Evolutionary conservation across 2,113 vertebrate species (phyloP), one percentile per base, ranked within the genome.

Genomic region (Cyrtonyx montezumae): DNA sequence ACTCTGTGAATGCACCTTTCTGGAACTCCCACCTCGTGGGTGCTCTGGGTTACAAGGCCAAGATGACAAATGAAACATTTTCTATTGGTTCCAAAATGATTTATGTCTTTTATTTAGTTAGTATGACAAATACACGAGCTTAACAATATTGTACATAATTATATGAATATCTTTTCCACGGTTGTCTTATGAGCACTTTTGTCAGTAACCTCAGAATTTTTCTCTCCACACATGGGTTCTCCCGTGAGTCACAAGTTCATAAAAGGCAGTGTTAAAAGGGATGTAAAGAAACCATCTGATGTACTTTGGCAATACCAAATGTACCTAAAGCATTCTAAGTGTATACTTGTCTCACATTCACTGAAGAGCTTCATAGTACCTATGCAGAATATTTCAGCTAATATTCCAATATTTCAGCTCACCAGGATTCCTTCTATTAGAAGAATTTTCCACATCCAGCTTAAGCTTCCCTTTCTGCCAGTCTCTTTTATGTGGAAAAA

Each of bases 241-340:
- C 71, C 40, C 79, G 85, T 66, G 48, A 90, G 85, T 88, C 90
- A 87, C 22, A 53, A 68, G 61, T 73, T 79, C 48, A 69, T 58
- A 48, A 91, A 66, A 22, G 58, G 55, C 20, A 48, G 42, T 30
- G 42, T 49, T 77, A 63, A 91, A 91, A 91, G 48, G 34, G 79
- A 49, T 32, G 36, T 61, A 61, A 93, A 73, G 55, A 95, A 93
- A 91, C 79, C 5, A 85, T 36, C 40, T 79, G n/a, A 12, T 69
- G 21, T 77, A 20, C 30, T 90, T 79, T 62, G 77, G 48, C 42
- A 84, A 25, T 79, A 94, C 42, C 62, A 81, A 89, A 84, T 75
- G 74, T 19, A 81, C 46, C 13, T 89, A 81, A 92, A 89, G 79
- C 5, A 91, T 76, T 91, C 75, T 87, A 89, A 84, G 71, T 71